Evolutionary conservation across 2,888 invertebrate species (phyloP), one percentile per base, ranked within the genome.

Genomic region (Orgyia antiqua): DNA sequence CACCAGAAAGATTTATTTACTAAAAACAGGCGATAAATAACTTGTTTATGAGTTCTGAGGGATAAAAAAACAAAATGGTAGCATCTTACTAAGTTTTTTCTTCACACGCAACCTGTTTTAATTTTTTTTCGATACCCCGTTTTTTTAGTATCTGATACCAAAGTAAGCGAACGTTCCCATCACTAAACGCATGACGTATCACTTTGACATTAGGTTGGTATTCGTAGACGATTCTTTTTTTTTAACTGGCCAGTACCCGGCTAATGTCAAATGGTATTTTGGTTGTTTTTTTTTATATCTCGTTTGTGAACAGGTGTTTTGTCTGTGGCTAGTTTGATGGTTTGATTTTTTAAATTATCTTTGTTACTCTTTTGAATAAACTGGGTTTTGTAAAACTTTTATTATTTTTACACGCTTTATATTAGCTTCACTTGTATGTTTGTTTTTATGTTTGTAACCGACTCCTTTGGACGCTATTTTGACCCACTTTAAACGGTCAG

Each of bases 11-110:
- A 43, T 39, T 39, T 40, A 49, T 51, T 51, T 45, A 51, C 49
- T 12, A 36, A 47, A 39, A 49, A 37, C 42, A 40, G 45, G 46
- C 45, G 49, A 60, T 61, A 65, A 62, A 61, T 65, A 59, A 53
- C 40, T 35, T 45, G 29, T 38, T 55, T 51, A 47, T 33, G 43
- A 48, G 47, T 38, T 36, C 18, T 12, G 10, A 13, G 13, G 35
- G 48, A 51, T 56, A 29, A 58, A 39, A 10, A 23, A 23, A 23
- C 23, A 23, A 10, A 42, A 35, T 51, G 53, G 65, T 66, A 61
- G 65, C 67, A 45, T 51, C 51, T 51, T 53, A 51, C 45, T 50
- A 50, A 42, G 46, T 66, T 67, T 72, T 72, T 71, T 60, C 61
- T 65, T 52, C 56, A 41, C 63, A 65, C 58, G 51, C 57, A 65